Percentiles rank a stretch among this genome's conserved stretches.
Conservation (phyloP, 2,888 invertebrate genomes). For the Epistrophe grossulariae region DNA sequence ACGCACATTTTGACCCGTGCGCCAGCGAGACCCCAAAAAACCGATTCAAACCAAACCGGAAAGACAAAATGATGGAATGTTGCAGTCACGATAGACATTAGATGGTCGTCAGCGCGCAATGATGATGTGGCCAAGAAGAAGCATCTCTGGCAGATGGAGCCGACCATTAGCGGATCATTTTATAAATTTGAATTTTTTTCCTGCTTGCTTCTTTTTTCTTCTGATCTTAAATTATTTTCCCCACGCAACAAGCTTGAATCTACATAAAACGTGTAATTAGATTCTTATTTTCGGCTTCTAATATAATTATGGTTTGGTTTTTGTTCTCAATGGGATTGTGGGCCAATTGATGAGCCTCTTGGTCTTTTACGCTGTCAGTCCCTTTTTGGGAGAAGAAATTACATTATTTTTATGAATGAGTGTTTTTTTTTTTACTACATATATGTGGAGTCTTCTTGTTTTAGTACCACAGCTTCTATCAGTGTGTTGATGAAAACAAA, state of each 20-base stretch:
- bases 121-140: constrained; percentile 23
- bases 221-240: constrained; percentile 51
- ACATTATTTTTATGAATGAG: constrained; percentile 60
- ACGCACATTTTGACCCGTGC: constrained; percentile 73
- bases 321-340: constrained; percentile 56
- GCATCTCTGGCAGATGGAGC: constrained; percentile 57
- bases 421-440: constrained; percentile 29
- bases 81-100: constrained; percentile 74
- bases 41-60: constrained; percentile 71
- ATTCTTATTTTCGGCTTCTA: constrained; percentile 55
- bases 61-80: constrained; percentile 62
- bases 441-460: constrained; percentile 21
- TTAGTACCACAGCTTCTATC: neutral
- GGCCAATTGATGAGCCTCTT: neutral
- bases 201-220: neutral
- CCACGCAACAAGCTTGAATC: constrained; percentile 72
- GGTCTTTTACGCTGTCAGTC: constrained; percentile 11
- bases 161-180: constrained; percentile 72
- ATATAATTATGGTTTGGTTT: constrained; percentile 53
- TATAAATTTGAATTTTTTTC: constrained; percentile 56
- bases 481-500: neutral
- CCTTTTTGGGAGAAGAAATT: constrained; percentile 50
- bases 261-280: constrained; percentile 72
- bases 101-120: neutral
- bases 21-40: constrained; percentile 56